Percentiles rank a stretch among this genome's conserved stretches.
phyloP scores from a whole-genome alignment of 2,888 invertebrate genomes.

The Diploptera punctata region DNA sequence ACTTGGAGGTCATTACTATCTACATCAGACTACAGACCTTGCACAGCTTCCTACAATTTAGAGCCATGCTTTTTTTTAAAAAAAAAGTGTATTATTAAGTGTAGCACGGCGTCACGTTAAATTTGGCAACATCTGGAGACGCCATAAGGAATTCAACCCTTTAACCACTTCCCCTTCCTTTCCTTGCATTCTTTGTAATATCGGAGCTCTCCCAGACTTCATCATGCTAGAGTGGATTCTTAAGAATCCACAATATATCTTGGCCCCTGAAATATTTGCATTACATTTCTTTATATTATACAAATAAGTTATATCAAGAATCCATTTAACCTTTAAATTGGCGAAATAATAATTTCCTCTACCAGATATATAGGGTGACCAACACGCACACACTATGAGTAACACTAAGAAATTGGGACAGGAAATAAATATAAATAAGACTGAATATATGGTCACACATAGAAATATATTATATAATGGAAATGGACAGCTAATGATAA shows the following conservation, averaged over 20 bases:
- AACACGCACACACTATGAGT: too few species aligned
- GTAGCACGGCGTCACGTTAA: background rate
- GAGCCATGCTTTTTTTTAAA: background rate
- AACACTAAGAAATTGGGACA: too few species aligned
- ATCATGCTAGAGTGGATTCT: background rate
- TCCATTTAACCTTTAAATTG: too few species aligned
- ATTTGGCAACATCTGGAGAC: constrained; percentile 12
- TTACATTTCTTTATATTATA: too few species aligned
- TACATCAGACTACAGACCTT: background rate
- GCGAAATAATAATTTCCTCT: too few species aligned
- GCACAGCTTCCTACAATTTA: background rate
- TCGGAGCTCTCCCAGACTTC: background rate
- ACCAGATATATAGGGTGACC: too few species aligned
- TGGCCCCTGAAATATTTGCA: background rate
- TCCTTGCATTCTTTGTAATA: background rate
- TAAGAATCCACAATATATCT: background rate
- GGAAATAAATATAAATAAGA: too few species aligned
- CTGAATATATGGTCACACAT: too few species aligned
- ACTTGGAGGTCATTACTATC: too few species aligned
- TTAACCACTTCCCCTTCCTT: background rate
- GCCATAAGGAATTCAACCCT: background rate
- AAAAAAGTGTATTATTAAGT: background rate
- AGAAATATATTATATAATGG: too few species aligned
- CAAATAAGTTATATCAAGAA: too few species aligned
- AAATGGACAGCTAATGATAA: too few species aligned